A percentile compares a stretch with the other conserved stretches of the same genome.
Conservation (phyloP, 2,888 invertebrate species). For the Eristalis intricaria region DNA sequence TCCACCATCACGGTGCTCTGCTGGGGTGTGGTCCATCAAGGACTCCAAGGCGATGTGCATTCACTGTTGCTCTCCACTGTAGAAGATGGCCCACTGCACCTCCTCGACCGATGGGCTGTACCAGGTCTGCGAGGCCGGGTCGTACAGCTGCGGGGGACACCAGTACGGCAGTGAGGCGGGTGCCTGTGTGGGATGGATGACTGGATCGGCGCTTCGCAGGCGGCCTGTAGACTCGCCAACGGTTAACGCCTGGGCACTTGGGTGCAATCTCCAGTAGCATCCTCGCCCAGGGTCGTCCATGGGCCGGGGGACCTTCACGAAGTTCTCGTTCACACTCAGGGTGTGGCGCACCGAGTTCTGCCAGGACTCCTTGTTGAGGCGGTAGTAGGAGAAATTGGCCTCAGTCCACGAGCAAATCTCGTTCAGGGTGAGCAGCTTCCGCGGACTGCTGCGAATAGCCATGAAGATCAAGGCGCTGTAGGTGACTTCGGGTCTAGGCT, state of each 20-base stretch:
- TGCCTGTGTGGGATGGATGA: conserved; percentile 59
- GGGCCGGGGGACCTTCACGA: conserved; percentile 96
- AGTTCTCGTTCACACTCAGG: conserved; percentile 89
- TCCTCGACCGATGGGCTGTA: not conserved
- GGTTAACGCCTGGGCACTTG: conserved; percentile 96
- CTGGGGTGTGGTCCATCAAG: no score
- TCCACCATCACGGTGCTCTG: no score
- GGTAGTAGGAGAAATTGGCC: conserved; percentile 97
- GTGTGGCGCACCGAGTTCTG: conserved; percentile 90
- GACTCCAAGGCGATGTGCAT: not conserved
- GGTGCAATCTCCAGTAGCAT: conserved; percentile 99
- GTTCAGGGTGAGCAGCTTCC: conserved; percentile 94
- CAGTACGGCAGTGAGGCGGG: conserved; percentile 34
- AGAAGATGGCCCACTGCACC: not conserved
- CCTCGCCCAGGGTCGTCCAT: conserved; percentile 99
- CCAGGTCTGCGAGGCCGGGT: not conserved
- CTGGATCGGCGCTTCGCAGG: conserved; percentile 84
- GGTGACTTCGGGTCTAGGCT: conserved; percentile 81
- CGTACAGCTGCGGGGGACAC: conserved; percentile 27
- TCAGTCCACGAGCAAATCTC: conserved; percentile 99
- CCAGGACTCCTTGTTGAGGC: conserved; percentile 98
- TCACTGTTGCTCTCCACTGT: not conserved
- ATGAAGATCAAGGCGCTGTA: conserved; percentile 99
- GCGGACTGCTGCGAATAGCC: conserved; percentile 96
- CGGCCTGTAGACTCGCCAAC: conserved; percentile 99